Base-by-base conservation (phyloP, 2,797 vertebrate species). In the Eleutherodactylus coqui region DNA sequence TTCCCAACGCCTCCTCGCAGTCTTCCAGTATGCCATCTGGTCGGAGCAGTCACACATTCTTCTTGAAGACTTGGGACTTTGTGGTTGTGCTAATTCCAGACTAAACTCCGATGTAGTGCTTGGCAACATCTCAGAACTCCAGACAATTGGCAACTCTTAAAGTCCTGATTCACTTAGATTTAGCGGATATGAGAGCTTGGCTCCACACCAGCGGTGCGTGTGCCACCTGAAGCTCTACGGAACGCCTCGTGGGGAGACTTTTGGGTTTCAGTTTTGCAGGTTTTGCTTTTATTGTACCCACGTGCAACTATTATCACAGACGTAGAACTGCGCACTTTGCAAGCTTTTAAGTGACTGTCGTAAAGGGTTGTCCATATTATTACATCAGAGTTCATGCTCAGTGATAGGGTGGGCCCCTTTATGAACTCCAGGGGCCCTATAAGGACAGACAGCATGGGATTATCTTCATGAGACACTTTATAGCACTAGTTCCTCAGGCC, bases 131-230 rank as follows among this genome's bases (percentile, higher is more conserved):
- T 60, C 2, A 0, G 58, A 85, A 11, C 38, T 4, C 38, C 78
- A 80, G 78, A 80, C 60, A 47, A 80, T 17, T 80, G 78, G n/a
- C 58, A 64, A 36, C 78, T 16, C 64, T 85, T 89, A 86, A 87
- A 89, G 88, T 62, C 89, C 83, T 72, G 80, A 77, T 84, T 86
- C 58, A 88, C n/a, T 9, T 64, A 80, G 78, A 80, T 32, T 80
- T 80, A 80, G 58, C 45, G 78, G 60, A 80, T 64, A 64, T 24
- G 45, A 21, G 67, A 27, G 58, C 29, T 27, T 80, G 78, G 58
- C 78, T 45, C 38, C 10, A 21, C 78, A 60, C 60, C 78, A 80
- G 58, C 17, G 45, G 17, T n/a, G 60, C 7, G 76, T 60, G 76
- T 78, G 51, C 76, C 75, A 77, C 21, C 49, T n/a, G 8, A 53